Base-by-base conservation (phyloP, 2,888 invertebrate genomes). In the Plebejus argus region DNA sequence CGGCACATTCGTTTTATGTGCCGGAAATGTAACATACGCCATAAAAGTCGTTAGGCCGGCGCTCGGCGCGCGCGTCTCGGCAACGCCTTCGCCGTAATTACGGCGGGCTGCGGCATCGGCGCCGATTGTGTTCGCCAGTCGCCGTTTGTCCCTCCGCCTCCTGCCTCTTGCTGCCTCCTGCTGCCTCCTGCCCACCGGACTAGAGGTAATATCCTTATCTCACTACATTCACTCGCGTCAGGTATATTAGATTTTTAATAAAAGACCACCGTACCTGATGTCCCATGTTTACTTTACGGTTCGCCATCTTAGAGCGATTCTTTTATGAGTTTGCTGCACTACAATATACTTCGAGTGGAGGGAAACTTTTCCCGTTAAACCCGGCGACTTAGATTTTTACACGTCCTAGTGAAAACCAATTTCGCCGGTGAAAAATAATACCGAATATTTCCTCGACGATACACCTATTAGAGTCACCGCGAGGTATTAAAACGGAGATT, bases 11-110 rank as follows among this genome's bases (percentile, higher is more conserved):
- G 92, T 93, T 93, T 93, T 92, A 93, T 92, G 93, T 91, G 87
- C 91, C 91, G 90, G 92, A 91, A 93, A 93, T 93, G 94, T 93
- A 91, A 93, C 93, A 93, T 93, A 91, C 91, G 92, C 93, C 89
- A 93, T 93, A 93, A 94, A 94, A 93, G 93, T 91, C 93, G 94
- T 93, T 93, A 93, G 91, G 92, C 90, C 91, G 89, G 90, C 92
- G 58, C 58, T 58, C 58, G 56, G n/a, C 66, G 66, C 66, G 89
- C 90, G 92, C 92, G 93, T 93, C 93, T 92, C 92, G 92, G 89
- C 93, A 88, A 87, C 92, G 90, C 92, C 93, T 92, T 92, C 91
- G 88, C 88, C 88, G 91, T 93, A 94, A 94, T 93, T 94, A 93
- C 81, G 80, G 78, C 92, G 93, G 91, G 78, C 78, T 81, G 79